Evolutionary conservation across 2,888 invertebrate genomes (phyloP).

Genomic region (Mythimna pallens): DNA sequence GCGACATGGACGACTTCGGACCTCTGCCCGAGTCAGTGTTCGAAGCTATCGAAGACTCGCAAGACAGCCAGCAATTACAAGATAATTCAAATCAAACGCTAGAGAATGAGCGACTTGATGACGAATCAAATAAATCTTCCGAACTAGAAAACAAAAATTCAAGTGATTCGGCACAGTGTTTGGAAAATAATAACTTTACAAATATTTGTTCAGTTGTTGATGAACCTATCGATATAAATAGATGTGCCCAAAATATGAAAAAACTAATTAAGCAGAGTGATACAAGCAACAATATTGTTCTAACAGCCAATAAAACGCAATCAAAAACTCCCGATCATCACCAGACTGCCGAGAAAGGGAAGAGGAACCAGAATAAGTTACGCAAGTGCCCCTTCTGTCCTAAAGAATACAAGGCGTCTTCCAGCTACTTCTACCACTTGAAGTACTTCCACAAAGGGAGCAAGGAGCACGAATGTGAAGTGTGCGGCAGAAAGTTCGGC

Average conservation of each 20-base stretch:
- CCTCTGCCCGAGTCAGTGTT: constrained; percentile 79
- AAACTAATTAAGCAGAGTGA: not conserved
- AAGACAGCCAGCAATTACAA: constrained; percentile 64
- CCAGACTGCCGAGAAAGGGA: not conserved
- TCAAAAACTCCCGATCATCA: not conserved
- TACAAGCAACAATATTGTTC: not conserved
- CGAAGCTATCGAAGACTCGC: constrained; percentile 79
- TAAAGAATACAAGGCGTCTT: constrained; percentile 85
- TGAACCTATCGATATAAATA: constrained; percentile 6
- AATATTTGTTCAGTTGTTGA: constrained; percentile 19
- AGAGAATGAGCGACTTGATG: constrained; percentile 12
- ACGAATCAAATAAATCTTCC: constrained; percentile 7
- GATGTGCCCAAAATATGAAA: constrained; percentile 10
- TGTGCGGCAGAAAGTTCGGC: constrained; percentile 86
- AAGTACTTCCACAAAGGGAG: constrained; percentile 85
- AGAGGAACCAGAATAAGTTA: constrained; percentile 37
- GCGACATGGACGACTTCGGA: constrained; percentile 75
- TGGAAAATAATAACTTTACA: constrained; percentile 2
- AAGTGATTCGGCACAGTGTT: not conserved
- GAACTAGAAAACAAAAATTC: not conserved
- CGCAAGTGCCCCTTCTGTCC: constrained; percentile 87
- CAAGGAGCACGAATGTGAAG: constrained; percentile 85
- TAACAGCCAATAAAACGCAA: not conserved
- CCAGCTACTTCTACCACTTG: constrained; percentile 89
- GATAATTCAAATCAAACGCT: constrained; percentile 15